Percentiles rank a stretch among this genome's conserved stretches.
Conservation (phyloP, 2,113 vertebrate genomes). For the Zootoca vivipara region DNA sequence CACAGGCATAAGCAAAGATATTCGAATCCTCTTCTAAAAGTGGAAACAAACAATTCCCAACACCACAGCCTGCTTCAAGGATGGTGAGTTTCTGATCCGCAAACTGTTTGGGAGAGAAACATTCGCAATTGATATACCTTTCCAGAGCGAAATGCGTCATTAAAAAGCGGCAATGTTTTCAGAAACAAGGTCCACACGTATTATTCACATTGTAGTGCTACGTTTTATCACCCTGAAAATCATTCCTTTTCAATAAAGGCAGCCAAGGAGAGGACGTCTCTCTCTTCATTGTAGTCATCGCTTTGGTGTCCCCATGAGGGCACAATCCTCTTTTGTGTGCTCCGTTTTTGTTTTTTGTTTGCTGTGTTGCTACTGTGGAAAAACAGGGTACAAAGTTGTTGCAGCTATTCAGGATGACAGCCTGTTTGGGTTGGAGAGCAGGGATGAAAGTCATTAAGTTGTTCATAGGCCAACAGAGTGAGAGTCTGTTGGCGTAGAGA, state of each 20-base stretch:
- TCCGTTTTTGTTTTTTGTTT: not conserved
- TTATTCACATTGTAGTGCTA: not conserved
- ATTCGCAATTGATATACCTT: not conserved
- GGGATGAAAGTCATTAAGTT: too few relatives aligned
- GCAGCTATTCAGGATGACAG: too few relatives aligned
- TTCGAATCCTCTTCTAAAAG: constrained; percentile 89
- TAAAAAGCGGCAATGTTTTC: not conserved
- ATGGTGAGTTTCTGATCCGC: constrained; percentile 86
- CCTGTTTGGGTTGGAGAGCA: too few relatives aligned
- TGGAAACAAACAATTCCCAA: constrained; percentile 96
- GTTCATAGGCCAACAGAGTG: too few relatives aligned
- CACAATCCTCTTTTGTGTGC: not conserved
- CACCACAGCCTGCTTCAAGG: constrained; percentile 96
- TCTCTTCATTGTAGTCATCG: too few relatives aligned
- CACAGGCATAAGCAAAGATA: constrained; percentile 94
- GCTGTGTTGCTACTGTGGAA: too few relatives aligned
- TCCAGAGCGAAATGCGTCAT: constrained; percentile 2
- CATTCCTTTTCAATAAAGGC: not conserved
- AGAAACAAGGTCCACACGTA: not conserved
- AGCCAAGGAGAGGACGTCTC: too few relatives aligned
- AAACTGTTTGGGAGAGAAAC: constrained; percentile 74
- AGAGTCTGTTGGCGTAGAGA: too few relatives aligned
- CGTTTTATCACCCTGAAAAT: not conserved
- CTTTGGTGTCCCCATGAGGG: too few relatives aligned
- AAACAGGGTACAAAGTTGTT: too few relatives aligned